Base-by-base conservation (phyloP, 2,888 invertebrate species). In the Drosophila cognata region DNA sequence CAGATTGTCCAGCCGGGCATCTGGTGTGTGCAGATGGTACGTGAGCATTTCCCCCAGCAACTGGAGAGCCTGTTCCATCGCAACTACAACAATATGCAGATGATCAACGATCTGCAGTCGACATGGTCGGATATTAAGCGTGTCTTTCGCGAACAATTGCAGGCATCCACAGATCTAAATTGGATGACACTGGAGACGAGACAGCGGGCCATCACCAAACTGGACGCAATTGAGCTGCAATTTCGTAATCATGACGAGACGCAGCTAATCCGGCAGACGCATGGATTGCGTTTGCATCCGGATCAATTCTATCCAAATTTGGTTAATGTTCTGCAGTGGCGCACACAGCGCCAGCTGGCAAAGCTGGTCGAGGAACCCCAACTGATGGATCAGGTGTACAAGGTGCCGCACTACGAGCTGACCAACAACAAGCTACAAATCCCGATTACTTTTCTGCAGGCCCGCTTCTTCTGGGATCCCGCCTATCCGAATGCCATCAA, bases 401-500 rank as follows among this genome's bases (percentile, higher is more conserved):
- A 83, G 51, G 74, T 91, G 55, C 91, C 90, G 0, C 89, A 89
- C 64, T 92, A 91, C 51, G 84, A 86, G 4, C 63, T 84, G 31
- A 86, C 77, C 31, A 83, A 72, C 18, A 93, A 93, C 65, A 88
- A 86, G 64, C 88, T 92, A 46, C 79, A 82, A 35, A 87, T 92
- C 33, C 91, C 93, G 0, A 79, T 91, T 41, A 91, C 89, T 0
- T 89, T 92, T 21, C 63, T 92, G 28, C 92, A 92, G 61, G 84
- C 91, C 1, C 91, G 92, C 4, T 91, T 92, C 78, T 89, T 92
- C 57, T 92, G 91, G 86, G 92, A 92, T 70, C 75, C 87, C 3
- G 80, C 84, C 28, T 92, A 92, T 74, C 92, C 92, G 0, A 84
- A 82, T 56, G 86, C 92, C 3, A 65, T 92, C 10, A 92, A 92